phyloP scores from a whole-genome alignment of 2,113 vertebrate genomes.

The Amazona guildingii region DNA sequence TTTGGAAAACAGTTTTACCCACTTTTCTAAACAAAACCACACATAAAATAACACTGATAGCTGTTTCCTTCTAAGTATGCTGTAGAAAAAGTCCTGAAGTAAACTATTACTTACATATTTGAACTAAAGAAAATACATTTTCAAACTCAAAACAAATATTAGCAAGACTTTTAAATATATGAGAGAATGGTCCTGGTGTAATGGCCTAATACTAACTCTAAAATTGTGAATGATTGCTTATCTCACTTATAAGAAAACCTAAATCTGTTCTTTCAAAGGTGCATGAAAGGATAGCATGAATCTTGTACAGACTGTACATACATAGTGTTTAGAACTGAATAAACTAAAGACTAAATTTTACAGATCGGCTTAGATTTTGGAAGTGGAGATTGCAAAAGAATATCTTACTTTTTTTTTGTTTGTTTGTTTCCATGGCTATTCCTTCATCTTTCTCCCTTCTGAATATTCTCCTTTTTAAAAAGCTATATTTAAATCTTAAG shows the following conservation, averaged over 20 bases:
- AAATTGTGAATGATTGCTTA: background rate
- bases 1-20: background rate
- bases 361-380: background rate
- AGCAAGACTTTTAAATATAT: background rate
- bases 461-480: background rate
- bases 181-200: background rate
- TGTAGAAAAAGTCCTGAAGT: background rate
- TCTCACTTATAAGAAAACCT: background rate
- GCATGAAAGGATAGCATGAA: background rate
- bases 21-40: background rate
- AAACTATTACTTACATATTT: background rate
- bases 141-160: background rate
- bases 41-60: background rate
- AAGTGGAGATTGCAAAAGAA: background rate
- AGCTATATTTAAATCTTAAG: background rate
- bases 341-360: background rate
- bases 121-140: background rate
- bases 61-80: background rate
- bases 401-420: background rate
- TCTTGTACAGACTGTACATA: background rate
- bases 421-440: background rate
- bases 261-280: background rate
- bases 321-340: background rate
- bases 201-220: background rate
- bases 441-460: background rate